These are phyloP conservation scores for Pseudolycoriella hygida DNA, from an alignment of 2,888 invertebrate genomes.

Conservation along the genomic window DNA sequence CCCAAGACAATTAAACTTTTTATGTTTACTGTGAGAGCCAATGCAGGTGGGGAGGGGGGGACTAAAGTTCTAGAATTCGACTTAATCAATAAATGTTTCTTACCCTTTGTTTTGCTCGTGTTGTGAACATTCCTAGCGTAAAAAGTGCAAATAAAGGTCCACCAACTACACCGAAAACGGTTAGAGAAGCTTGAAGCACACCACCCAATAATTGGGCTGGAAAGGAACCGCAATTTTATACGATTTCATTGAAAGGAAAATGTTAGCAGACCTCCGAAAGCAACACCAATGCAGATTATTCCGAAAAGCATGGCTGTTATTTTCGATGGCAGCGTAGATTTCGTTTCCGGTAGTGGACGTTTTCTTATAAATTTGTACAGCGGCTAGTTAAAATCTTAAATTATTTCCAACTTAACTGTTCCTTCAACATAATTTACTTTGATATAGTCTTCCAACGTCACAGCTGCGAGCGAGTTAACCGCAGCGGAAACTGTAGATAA, in stretches of 20 bases:
- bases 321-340: constrained; percentile 39
- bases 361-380: constrained; percentile 23
- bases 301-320: constrained; percentile 56
- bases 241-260: background rate
- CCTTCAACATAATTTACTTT: constrained; percentile 23
- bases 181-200: constrained; percentile 70
- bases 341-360: constrained; percentile 23
- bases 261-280: constrained; percentile 56
- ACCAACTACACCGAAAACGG: constrained; percentile 74
- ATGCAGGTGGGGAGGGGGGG: no score
- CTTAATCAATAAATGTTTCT: no score
- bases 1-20: no score
- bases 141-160: constrained; percentile 77
- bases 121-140: constrained; percentile 68
- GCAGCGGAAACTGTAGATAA: constrained; percentile 84
- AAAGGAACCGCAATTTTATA: constrained; percentile 13
- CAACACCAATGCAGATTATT: constrained; percentile 54
- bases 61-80: no score
- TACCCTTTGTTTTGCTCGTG: constrained; percentile 50
- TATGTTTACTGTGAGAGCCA: no score
- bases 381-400: constrained; percentile 20
- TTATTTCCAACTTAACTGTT: background rate
- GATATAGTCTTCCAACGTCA: constrained; percentile 75
- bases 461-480: constrained; percentile 78
- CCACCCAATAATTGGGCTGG: constrained; percentile 62